These are phyloP conservation scores for Oligia latruncula DNA, from an alignment of 2,888 invertebrate species.

Conservation along the genomic window DNA sequence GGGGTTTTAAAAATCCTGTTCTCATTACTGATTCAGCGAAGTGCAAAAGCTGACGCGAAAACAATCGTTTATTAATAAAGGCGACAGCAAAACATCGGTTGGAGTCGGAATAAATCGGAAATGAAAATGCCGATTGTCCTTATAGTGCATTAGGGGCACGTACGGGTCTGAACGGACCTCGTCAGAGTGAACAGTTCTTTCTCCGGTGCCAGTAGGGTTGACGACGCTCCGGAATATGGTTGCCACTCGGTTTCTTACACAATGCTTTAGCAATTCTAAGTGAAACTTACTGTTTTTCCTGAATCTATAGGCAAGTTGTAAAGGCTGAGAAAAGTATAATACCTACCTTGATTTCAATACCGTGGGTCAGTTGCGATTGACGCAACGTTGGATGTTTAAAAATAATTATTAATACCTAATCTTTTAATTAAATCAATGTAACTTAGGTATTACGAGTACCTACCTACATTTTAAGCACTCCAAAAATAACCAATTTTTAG, in stretches of 20 bases:
- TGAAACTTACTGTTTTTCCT: slow-evolving; percentile 35
- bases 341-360: background rate
- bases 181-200: slow-evolving; percentile 67
- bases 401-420: too few species aligned
- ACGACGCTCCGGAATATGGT: slow-evolving; percentile 29
- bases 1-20: slow-evolving; percentile 77
- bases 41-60: slow-evolving; percentile 88
- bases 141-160: slow-evolving; percentile 80
- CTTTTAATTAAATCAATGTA: background rate
- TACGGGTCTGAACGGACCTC: slow-evolving; percentile 64
- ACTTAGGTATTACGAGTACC: background rate
- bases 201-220: slow-evolving; percentile 63
- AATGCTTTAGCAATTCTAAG: slow-evolving; percentile 28
- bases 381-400: background rate
- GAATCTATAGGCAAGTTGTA: slow-evolving; percentile 7
- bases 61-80: slow-evolving; percentile 85
- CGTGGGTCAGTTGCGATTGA: background rate
- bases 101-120: slow-evolving; percentile 74
- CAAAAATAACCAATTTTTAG: background rate
- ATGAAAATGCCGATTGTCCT: slow-evolving; percentile 76
- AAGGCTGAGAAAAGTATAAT: background rate
- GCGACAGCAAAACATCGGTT: slow-evolving; percentile 76
- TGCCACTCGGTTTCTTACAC: slow-evolving; percentile 30
- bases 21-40: slow-evolving; percentile 85
- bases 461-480: background rate